Evolutionary conservation across 1,140 invertebrate species (phyloP).

Genomic region (Bombus turneri): DNA sequence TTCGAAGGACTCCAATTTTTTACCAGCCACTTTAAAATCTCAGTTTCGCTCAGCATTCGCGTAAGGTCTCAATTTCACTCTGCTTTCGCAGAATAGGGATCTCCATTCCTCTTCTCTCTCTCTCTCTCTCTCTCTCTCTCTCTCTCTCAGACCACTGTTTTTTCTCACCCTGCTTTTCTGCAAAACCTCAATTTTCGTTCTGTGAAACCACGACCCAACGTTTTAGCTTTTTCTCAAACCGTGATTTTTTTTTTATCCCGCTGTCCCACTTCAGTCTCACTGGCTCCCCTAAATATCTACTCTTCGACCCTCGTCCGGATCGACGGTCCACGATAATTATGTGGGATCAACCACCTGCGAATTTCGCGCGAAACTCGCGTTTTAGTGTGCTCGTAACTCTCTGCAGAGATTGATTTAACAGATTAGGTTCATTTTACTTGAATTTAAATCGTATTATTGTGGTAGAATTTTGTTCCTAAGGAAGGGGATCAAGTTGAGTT

Average conservation of each 20-base stretch:
- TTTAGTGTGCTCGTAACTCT: background rate
- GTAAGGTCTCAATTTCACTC: constrained; percentile 17
- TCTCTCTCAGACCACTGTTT: background rate
- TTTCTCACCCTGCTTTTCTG: constrained; percentile 3
- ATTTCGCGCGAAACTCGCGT: background rate
- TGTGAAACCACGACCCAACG: constrained; percentile 6
- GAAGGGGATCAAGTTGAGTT: too few species aligned
- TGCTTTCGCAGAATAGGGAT: constrained; percentile 3
- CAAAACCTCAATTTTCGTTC: constrained; percentile 40
- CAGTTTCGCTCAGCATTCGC: background rate
- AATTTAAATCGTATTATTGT: background rate
- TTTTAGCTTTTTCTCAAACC: constrained; percentile 7
- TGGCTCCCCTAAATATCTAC: background rate
- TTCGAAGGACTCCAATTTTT: background rate
- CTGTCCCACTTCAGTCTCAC: background rate
- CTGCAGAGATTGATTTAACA: background rate
- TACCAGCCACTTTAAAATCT: constrained; percentile 13
- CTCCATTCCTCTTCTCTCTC: background rate
- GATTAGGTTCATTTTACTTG: background rate
- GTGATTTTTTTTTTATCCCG: background rate
- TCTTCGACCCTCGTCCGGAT: background rate
- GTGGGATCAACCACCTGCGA: background rate
- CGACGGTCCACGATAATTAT: background rate
- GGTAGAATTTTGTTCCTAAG: background rate
- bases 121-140: background rate